Base-by-base conservation (phyloP, 1,140 invertebrate species). In the Teleopsis dalmanni region DNA sequence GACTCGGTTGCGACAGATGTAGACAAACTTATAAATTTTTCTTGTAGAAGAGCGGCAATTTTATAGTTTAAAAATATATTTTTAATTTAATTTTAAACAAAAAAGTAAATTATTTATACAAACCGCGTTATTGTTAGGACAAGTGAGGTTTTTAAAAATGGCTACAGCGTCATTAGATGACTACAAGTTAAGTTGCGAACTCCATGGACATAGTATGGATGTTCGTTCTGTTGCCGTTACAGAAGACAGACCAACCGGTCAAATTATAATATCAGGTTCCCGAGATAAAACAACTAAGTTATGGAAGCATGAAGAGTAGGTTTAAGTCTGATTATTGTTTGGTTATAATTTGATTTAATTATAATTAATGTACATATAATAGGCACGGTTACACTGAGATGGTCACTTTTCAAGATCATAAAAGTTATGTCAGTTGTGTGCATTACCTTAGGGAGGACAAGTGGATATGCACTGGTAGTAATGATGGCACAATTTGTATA, bases 221-320 rank as follows among this genome's bases (percentile, higher is more conserved):
- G 90, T 95, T 23, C 76, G 92, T 51, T 81, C 81, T 37, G 75
- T 95, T 10, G 74, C 94, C 8, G 75, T 79, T 3, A 73, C 76
- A 6, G 79, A 79, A 29, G 72, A 92, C 10, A 71, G 92, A n/a
- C 74, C 79, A 6, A 72, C 76, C 8, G 74, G 77, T 6, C 81
- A 86, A 60, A 79, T 76, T 47, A 82, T 95, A 56, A 70, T 94
- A 22, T 91, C 90, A 2, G 87, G 82, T 7, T 95, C 91, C 11
- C 76, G 91, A 57, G 92, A 95, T 71, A 83, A 82, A 68, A 90
- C 87, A 16, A 82, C 85, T 11, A 85, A 85, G 73, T 71, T 92
- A 9, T 95, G 90, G 90, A 80, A 80, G 62, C 81, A 83, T 16
- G 80, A 81, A 61, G 82, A 81, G 88, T 91, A 75, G 73, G 77